Evolutionary conservation across 2,113 vertebrate genomes (phyloP).

Genomic region (Colaptes auratus): DNA sequence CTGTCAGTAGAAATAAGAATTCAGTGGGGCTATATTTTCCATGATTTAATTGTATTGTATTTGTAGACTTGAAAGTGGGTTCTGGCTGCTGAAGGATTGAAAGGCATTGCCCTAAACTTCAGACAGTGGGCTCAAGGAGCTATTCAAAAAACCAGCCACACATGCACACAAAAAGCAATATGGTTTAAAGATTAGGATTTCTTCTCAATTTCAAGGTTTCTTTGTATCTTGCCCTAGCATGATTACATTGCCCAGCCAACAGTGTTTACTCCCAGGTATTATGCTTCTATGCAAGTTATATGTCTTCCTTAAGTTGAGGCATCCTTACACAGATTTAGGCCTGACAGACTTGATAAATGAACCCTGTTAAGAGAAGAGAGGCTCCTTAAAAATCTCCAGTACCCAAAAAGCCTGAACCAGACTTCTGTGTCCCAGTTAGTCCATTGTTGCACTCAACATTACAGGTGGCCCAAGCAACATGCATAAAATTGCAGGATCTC

Average conservation of each 20-base stretch:
- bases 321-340: neutral
- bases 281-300: neutral
- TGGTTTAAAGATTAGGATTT: slow-evolving; percentile 51
- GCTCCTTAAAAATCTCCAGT: neutral
- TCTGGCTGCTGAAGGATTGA: slow-evolving; percentile 51
- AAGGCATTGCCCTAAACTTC: slow-evolving; percentile 64
- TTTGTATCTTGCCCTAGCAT: neutral
- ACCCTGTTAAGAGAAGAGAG: neutral
- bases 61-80: slow-evolving; percentile 55
- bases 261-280: neutral
- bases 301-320: neutral
- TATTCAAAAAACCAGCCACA: slow-evolving; percentile 45
- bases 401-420: neutral
- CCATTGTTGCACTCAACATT: slow-evolving; percentile 1
- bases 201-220: slow-evolving; percentile 37
- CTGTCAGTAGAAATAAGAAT: slow-evolving; percentile 4
- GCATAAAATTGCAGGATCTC: slow-evolving; percentile 36
- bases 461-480: slow-evolving; percentile 20
- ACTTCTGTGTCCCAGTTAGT: neutral
- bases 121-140: slow-evolving; percentile 46
- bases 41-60: slow-evolving; percentile 31
- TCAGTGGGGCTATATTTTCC: neutral
- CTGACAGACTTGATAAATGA: neutral
- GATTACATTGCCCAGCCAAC: neutral
- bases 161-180: slow-evolving; percentile 39